Base-by-base conservation (phyloP, 2,797 vertebrate species). In the Coregonus suidteri region DNA sequence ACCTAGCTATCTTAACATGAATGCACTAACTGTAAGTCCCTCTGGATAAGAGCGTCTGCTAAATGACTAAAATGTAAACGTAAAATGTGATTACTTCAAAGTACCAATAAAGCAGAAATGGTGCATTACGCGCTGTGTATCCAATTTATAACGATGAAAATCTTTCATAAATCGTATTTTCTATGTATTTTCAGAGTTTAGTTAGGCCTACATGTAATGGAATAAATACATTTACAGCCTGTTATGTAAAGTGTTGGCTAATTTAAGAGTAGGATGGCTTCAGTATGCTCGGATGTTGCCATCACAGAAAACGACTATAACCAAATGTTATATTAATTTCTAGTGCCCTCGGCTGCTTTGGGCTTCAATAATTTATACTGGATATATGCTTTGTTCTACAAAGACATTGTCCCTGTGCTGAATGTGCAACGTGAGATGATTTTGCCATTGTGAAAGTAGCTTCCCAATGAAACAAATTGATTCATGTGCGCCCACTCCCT, bases 1-100 rank as follows among this genome's bases (percentile, higher is more conserved):
- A 34, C 31, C 31, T 34, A 34, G 31, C 2, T 34, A 34, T 34
- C 2, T 34, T 34, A 34, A 34, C 2, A 34, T 34, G 31, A 3
- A 34, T 34, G 31, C 31, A 34, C 31, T 2, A 34, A 34, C 31
- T 34, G 31, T 34, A 34, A 34, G 31, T 34, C 31, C 31, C 31
- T 34, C 31, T 34, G 31, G 31, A 34, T 34, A 3, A 34, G 31
- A 34, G 31, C 31, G 3, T 34, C 2, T 34, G 31, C 31, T 34
- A 34, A 34, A 34, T 34, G 31, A 34, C 31, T 34, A 34, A 34
- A 34, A 34, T 34, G 31, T 34, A 34, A 34, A 34, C 3, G 31
- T 34, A 34, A 34, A 34, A 34, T 34, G 31, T 84, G 66, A 79
- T 85, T 91, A 89, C 82, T 77, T 81, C 78, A 74, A 74, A 74